phyloP scores from a whole-genome alignment of 2,113 vertebrate genomes.

The Cervus canadensis region DNA sequence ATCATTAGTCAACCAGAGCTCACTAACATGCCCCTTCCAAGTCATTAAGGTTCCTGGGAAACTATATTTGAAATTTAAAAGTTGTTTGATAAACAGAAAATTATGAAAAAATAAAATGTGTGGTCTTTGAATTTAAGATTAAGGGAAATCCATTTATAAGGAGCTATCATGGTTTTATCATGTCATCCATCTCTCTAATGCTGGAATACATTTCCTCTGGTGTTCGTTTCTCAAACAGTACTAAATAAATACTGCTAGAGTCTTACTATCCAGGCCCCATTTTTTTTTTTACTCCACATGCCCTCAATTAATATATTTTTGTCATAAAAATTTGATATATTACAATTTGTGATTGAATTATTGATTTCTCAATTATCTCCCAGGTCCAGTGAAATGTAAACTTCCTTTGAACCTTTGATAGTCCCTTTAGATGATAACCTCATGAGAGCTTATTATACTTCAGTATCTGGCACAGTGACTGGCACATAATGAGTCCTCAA shows the following conservation, averaged over 20 bases:
- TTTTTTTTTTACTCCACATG: background rate
- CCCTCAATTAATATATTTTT: background rate
- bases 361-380: background rate
- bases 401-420: background rate
- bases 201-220: background rate
- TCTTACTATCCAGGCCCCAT: background rate
- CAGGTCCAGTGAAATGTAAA: background rate
- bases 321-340: background rate
- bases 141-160: conserved; percentile 9
- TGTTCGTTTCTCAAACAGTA: background rate
- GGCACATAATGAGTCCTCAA: background rate
- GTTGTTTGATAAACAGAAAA: background rate
- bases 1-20: background rate
- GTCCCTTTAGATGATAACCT: background rate
- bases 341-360: background rate
- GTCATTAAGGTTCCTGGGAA: background rate
- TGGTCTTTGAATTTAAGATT: background rate
- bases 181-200: background rate
- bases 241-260: background rate
- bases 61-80: conserved; percentile 2
- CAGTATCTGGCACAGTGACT: background rate
- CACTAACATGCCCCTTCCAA: background rate
- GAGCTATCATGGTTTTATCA: background rate
- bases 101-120: background rate
- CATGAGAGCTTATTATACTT: background rate